Conservation (phyloP, 37 sponge, comb jelly and placozoan species). For the Cliona cf. orientalis region DNA sequence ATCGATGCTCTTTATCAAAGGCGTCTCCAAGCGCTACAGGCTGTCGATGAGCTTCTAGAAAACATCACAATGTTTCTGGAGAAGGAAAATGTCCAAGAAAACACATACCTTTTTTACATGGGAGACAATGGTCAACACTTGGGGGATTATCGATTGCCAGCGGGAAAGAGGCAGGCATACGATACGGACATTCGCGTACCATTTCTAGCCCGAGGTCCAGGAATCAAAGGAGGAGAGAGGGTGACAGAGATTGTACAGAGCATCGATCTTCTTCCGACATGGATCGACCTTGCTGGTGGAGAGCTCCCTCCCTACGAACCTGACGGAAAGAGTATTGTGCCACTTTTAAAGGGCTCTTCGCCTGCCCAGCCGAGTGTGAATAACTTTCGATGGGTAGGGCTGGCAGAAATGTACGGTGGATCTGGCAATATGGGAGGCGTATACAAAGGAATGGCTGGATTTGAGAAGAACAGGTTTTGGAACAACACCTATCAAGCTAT, state of each 20-base stretch:
- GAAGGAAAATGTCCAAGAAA: conserved; percentile 26
- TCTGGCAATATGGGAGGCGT: conserved; percentile 67
- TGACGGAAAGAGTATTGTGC: conserved; percentile 67
- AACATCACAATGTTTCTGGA: conserved; percentile 36
- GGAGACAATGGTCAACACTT: conserved; percentile 84
- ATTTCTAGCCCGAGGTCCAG: conserved; percentile 75
- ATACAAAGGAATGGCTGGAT: conserved; percentile 54
- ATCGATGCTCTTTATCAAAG: conserved; percentile 67
- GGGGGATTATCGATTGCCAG: conserved; percentile 70
- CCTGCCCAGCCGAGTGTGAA: conserved; percentile 28
- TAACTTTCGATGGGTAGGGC: conserved; percentile 52
- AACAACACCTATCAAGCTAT: conserved; percentile 79
- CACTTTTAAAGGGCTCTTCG: conserved; percentile 15
- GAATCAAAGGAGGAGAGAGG: conserved; percentile 45
- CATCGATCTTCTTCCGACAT: conserved; percentile 75
- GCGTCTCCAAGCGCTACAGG: conserved; percentile 57
- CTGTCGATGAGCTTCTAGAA: conserved; percentile 75
- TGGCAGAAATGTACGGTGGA: conserved; percentile 78
- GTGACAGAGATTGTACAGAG: conserved; percentile 62
- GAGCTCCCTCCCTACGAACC: conserved; percentile 29
- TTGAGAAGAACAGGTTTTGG: conserved; percentile 66
- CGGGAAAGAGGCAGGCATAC: conserved; percentile 77
- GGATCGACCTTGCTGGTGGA: conserved; percentile 53
- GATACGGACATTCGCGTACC: conserved; percentile 76
- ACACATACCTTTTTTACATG: conserved; percentile 78